phyloP scores from a whole-genome alignment of 2,797 vertebrate genomes.

The Chrysocyon brachyurus region DNA sequence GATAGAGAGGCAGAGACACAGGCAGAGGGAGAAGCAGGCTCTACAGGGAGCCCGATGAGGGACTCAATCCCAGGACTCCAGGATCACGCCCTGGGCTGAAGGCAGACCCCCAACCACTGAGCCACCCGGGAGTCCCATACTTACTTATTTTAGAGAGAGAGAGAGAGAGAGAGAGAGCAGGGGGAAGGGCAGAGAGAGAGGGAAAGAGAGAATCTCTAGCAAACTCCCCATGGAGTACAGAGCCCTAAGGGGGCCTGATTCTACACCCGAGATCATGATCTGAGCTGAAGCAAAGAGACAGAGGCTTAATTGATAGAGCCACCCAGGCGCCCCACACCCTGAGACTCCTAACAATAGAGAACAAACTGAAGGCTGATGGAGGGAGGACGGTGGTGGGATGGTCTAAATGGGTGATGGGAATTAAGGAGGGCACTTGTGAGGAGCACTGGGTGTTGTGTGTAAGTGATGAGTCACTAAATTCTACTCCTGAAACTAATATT shows the following conservation, averaged over 20 bases:
- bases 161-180: not conserved
- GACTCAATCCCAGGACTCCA: too few relatives aligned
- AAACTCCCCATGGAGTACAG: not conserved
- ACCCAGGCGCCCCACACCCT: not conserved
- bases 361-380: not conserved
- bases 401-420: not conserved
- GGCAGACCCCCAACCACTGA: too few relatives aligned
- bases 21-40: too few relatives aligned
- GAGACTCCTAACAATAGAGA: not conserved
- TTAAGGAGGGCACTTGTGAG: not conserved
- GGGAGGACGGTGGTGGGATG: not conserved
- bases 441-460: not conserved
- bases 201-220: not conserved
- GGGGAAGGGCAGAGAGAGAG: not conserved
- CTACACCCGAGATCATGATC: not conserved
- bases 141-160: not conserved
- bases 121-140: too few relatives aligned
- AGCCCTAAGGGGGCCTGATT: not conserved
- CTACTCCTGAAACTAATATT: not conserved
- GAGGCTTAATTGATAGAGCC: not conserved
- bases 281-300: not conserved
- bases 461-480: not conserved
- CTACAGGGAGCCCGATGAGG: too few relatives aligned
- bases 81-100: too few relatives aligned
- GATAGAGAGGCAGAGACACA: too few relatives aligned